phyloP scores from a whole-genome alignment of 2,888 invertebrate species.

The Meiosimyza decipiens region DNA sequence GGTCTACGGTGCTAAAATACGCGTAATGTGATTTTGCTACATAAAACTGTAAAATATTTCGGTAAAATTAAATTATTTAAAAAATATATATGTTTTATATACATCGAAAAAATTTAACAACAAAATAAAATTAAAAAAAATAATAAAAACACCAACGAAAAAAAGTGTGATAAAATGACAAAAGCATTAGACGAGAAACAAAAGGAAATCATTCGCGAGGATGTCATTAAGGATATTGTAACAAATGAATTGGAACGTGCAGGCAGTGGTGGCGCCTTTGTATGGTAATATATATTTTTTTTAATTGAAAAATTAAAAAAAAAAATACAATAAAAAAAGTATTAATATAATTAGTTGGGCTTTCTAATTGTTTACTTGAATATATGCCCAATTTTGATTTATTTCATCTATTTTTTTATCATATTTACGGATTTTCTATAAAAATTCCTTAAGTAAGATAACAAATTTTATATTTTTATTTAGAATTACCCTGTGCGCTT shows the following conservation, averaged over 20 bases:
- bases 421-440: too few species aligned
- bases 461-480: too few species aligned
- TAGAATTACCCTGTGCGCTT: too few species aligned
- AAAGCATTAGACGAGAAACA: slow-evolving; percentile 48
- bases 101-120: not conserved
- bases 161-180: slow-evolving; percentile 31
- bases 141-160: not conserved
- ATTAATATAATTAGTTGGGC: too few species aligned
- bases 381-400: too few species aligned
- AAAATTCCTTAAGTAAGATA: too few species aligned
- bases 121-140: not conserved
- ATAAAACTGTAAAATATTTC: not conserved
- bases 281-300: slow-evolving; percentile 56
- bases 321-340: too few species aligned
- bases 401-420: too few species aligned
- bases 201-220: slow-evolving; percentile 58
- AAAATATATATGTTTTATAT: too few species aligned
- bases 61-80: not conserved
- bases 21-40: not conserved
- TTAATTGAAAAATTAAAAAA: too few species aligned
- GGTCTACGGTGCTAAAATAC: not conserved
- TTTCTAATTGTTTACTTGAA: too few species aligned
- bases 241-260: slow-evolving; percentile 61
- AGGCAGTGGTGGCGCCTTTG: slow-evolving; percentile 64
- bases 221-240: slow-evolving; percentile 62